These are phyloP conservation scores for Batillaria attramentaria DNA, from an alignment of 1,140 invertebrate species.

Conservation along the genomic window DNA sequence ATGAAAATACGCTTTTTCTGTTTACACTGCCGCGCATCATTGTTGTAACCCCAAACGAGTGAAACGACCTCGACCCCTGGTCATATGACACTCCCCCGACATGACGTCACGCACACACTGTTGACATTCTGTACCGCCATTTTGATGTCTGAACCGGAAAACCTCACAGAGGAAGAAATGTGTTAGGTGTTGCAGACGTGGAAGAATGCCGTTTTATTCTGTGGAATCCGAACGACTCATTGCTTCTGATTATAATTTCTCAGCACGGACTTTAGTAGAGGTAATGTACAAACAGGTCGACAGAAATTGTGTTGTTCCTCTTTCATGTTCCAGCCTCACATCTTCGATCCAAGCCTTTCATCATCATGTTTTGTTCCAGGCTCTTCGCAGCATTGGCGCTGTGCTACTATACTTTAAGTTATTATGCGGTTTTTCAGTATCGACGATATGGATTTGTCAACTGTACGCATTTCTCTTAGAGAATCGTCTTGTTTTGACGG, in stretches of 20 bases:
- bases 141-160: constrained; percentile 41
- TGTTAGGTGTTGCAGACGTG: background rate
- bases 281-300: background rate
- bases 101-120: constrained; percentile 38
- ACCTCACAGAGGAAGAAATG: constrained; percentile 26
- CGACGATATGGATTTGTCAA: no score
- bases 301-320: background rate
- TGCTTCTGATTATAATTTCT: background rate
- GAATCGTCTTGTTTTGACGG: no score
- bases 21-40: no score
- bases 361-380: no score
- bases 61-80: constrained; percentile 31
- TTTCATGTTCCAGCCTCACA: background rate
- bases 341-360: no score
- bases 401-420: no score
- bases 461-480: no score
- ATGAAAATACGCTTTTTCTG: background rate
- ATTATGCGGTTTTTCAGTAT: no score
- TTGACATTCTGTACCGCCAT: constrained; percentile 44
- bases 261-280: background rate
- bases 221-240: background rate
- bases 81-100: constrained; percentile 45
- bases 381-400: no score
- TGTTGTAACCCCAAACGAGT: no score
- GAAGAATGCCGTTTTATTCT: background rate